phyloP scores from a whole-genome alignment of 2,797 vertebrate species.

The Australoheros facetus region DNA sequence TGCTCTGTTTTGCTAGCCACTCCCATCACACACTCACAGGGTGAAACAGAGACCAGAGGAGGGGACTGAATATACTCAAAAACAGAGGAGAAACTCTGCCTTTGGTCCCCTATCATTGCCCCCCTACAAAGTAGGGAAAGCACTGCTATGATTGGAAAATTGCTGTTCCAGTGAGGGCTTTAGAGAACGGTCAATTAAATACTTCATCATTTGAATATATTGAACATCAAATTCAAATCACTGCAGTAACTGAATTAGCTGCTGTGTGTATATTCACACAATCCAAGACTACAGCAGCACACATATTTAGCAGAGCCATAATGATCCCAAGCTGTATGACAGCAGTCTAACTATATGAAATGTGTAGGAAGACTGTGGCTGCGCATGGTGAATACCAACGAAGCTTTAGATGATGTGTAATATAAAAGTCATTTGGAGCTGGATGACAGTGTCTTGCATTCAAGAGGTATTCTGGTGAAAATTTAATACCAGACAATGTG shows the following conservation, averaged over 20 bases:
- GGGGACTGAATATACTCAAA: background rate
- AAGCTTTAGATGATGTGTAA: slow-evolving; percentile 41
- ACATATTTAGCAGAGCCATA: slow-evolving; percentile 42
- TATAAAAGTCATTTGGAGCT: slow-evolving; percentile 69
- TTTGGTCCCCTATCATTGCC: background rate
- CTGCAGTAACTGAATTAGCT: slow-evolving; percentile 25
- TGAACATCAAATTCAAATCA: slow-evolving; percentile 35
- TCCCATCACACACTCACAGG: background rate
- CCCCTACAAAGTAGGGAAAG: background rate
- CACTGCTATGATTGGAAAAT: slow-evolving; percentile 13
- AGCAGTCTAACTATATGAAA: slow-evolving; percentile 49
- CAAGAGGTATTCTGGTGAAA: slow-evolving; percentile 58
- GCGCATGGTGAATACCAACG: slow-evolving; percentile 58
- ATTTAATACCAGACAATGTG: slow-evolving; percentile 63
- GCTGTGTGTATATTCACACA: slow-evolving; percentile 13
- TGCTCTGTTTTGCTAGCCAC: background rate
- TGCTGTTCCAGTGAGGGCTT: background rate
- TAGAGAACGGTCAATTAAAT: slow-evolving; percentile 19
- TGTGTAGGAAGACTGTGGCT: slow-evolving; percentile 44
- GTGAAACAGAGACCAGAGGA: background rate
- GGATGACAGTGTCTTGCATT: slow-evolving; percentile 58
- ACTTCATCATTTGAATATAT: slow-evolving; percentile 29
- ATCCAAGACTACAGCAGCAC: slow-evolving; percentile 15
- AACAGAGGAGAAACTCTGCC: background rate
- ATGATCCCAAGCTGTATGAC: slow-evolving; percentile 65